Percentiles rank a stretch among this genome's conserved stretches.
Evolutionary conservation across 2,797 vertebrate species (phyloP).

Genomic region (Melanotaenia pygmaea): DNA sequence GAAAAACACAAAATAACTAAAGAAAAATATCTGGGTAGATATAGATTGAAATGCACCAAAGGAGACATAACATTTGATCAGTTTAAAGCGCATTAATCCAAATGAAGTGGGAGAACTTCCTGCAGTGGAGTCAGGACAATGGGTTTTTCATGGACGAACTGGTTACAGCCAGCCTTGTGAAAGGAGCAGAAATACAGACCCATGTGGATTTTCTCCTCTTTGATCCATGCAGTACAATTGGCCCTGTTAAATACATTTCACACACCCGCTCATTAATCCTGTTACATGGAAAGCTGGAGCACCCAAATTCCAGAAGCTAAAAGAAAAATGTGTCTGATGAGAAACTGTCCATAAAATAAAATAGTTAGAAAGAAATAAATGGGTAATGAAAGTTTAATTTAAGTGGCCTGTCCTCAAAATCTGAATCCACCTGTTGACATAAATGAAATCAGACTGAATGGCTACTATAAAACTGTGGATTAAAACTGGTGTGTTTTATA

Average conservation of each 20-base stretch:
- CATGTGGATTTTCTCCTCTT: neutral
- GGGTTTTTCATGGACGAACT: slow-evolving; percentile 27
- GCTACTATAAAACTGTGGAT: slow-evolving; percentile 24
- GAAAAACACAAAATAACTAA: neutral
- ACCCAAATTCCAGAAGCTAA: slow-evolving; percentile 1
- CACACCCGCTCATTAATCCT: slow-evolving; percentile 33
- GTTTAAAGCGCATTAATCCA: neutral
- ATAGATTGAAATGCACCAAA: neutral
- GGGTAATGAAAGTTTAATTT: slow-evolving; percentile 1
- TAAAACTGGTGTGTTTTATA: slow-evolving; percentile 13
- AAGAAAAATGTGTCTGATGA: slow-evolving; percentile 1
- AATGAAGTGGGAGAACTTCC: neutral
- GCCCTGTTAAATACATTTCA: slow-evolving; percentile 14
- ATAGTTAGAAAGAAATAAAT: neutral
- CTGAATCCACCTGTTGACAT: slow-evolving; percentile 18
- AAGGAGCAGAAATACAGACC: slow-evolving; percentile 9
- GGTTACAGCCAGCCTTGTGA: slow-evolving; percentile 8
- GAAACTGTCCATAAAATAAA: slow-evolving; percentile 3
- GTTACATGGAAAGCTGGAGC: slow-evolving; percentile 28
- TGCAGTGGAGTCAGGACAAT: slow-evolving; percentile 1
- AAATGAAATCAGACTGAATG: slow-evolving; percentile 29
- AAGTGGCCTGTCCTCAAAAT: slow-evolving; percentile 4
- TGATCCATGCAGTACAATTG: slow-evolving; percentile 22
- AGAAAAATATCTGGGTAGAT: neutral
- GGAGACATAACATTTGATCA: neutral